Percentiles rank a stretch among this genome's conserved stretches.
phyloP scores from a whole-genome alignment of 2,888 invertebrate species.

The Catonia carolina region DNA sequence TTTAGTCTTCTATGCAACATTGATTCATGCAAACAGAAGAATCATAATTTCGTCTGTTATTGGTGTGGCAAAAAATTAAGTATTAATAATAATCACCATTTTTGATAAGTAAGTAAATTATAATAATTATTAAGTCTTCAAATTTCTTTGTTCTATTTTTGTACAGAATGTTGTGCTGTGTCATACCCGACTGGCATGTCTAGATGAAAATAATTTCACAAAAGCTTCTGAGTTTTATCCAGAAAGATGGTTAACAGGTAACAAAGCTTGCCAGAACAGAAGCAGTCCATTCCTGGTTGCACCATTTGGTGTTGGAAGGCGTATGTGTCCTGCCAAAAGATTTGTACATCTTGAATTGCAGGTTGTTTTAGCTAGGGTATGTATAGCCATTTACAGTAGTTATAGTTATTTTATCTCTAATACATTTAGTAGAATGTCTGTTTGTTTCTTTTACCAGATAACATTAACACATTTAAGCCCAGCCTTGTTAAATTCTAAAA shows the following conservation, averaged over 20 bases:
- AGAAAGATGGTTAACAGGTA: slow-evolving; percentile 63
- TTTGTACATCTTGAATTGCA: slow-evolving; percentile 74
- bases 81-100: too few relatives aligned
- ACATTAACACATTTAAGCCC: not conserved
- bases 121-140: too few relatives aligned
- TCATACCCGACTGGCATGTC: slow-evolving; percentile 76
- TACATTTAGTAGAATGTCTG: not conserved
- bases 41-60: too few relatives aligned
- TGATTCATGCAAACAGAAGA: too few relatives aligned
- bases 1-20: too few relatives aligned
- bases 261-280: slow-evolving; percentile 43
- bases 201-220: slow-evolving; percentile 66
- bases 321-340: slow-evolving; percentile 79
- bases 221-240: slow-evolving; percentile 63
- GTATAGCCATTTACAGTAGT: too few relatives aligned
- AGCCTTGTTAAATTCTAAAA: too few relatives aligned
- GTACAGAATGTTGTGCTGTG: slow-evolving; percentile 66
- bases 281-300: slow-evolving; percentile 61
- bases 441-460: not conserved
- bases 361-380: slow-evolving; percentile 64
- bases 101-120: too few relatives aligned
- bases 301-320: slow-evolving; percentile 72
- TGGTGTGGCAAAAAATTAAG: too few relatives aligned
- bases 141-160: too few relatives aligned
- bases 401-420: not conserved